A percentile compares a stretch with the other conserved stretches of the same genome.
Evolutionary conservation across 2,888 invertebrate genomes (phyloP).

Genomic region (Nebria salina): DNA sequence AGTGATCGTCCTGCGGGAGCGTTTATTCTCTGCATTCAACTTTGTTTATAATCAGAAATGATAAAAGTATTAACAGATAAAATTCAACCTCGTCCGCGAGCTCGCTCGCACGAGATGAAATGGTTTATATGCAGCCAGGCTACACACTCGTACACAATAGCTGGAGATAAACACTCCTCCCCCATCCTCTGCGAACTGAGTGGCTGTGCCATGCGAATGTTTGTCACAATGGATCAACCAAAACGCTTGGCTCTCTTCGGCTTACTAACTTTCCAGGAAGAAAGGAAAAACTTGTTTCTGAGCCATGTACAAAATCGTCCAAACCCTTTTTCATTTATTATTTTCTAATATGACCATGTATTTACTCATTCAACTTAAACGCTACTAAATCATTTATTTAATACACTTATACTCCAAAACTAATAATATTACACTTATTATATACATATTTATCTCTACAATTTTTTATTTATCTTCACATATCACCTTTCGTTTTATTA

Average conservation of each 20-base stretch:
- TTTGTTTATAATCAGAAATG: neutral
- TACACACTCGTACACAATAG: neutral
- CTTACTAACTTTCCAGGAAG: neutral
- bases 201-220: neutral
- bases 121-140: neutral
- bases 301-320: neutral
- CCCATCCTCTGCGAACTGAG: too few species aligned
- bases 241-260: neutral
- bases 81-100: neutral
- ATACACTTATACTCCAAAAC: too few species aligned
- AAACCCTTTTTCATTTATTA: too few species aligned
- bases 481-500: too few species aligned
- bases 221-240: neutral
- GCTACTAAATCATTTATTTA: too few species aligned
- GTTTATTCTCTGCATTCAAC: neutral
- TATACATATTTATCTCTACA: too few species aligned
- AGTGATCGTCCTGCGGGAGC: neutral
- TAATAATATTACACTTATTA: too few species aligned
- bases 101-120: neutral
- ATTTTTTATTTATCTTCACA: too few species aligned
- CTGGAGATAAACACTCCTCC: neutral
- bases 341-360: too few species aligned
- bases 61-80: neutral
- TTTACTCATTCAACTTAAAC: too few species aligned
- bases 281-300: conserved; percentile 21